Base-by-base conservation (phyloP, 2,113 vertebrate genomes). In the Gallinago media region DNA sequence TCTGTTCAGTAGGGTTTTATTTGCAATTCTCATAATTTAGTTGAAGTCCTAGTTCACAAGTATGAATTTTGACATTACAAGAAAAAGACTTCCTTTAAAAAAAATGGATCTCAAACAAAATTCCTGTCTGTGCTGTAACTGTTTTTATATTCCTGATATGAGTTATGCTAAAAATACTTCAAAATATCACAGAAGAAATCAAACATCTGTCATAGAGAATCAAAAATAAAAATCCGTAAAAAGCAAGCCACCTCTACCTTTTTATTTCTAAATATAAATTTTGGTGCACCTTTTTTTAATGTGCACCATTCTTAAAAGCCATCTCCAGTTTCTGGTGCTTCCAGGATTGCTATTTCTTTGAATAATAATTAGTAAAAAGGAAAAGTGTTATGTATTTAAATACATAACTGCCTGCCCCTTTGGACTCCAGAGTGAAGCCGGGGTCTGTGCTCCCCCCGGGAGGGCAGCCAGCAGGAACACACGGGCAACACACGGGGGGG, bases 401-500 rank as follows among this genome's bases (percentile, higher is more conserved):
- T 18, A 50, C 3, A 36, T 18, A 76, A 61, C 23, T 44, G 5
- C 27, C 31, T 46, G 27, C 4, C 32, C 15, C 10, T 40, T 63
- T 73, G 18, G 22, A 49, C 22, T 80, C 38, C 29, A 68, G 63
- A 49, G 38, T 54, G 63, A 54, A 68, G 46, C 15, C 10, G 12
- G 6, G 8, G 27, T 84, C 76, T 47, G 42, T 25, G 25, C 59
- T 49, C 38, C 8, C 8, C 32, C 10, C 27, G 44, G 47, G 38
- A 84, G 76, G 32, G 21, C 19, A 42, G 16, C 12, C 29, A 67
- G 5, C 27, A 62, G 78, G 68, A 88, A 68, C 20, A 73, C 27
- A 27, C 14, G 19, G 31, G 10, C 22, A 46, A 13, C 0, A 0
- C 18, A 18, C 5, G 15, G n/a, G 7, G 7, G 31, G 7, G 47